Evolutionary conservation across 1,140 invertebrate species (phyloP), one percentile per base, ranked within the genome.

Genomic region (Trachelipus rathkii): DNA sequence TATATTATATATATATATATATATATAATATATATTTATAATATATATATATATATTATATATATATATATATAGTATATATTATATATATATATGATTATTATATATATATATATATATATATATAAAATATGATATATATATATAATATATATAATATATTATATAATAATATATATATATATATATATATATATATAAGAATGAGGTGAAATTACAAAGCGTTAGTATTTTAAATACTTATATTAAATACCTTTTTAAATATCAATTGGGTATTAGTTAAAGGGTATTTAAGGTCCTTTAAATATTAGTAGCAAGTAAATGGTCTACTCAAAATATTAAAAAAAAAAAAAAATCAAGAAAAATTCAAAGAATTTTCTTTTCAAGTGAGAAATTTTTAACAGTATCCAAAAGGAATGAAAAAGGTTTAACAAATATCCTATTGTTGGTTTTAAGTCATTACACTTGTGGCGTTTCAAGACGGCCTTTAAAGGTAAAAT

Each of bases 61-160:
- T 50, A 50, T 15, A 15, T 15, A 50, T 15, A 50, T n/a, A n/a
- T n/a, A n/a, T n/a, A n/a, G n/a, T n/a, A n/a, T n/a, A n/a, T n/a
- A n/a, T n/a, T n/a, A n/a, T n/a, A n/a, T n/a, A n/a, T n/a, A n/a
- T 60, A 8, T 8, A 60, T 60, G 15, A 10, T 10, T n/a, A n/a
- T n/a, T 60, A 60, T 60, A 60, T 60, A 60, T 60, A 60, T 60
- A 60, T 60, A 60, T 60, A 60, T 60, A 60, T 60, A 60, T 60
- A 60, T 60, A 60, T 60, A 60, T 60, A n/a, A n/a, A n/a, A 60
- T 60, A 60, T 60, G n/a, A 60, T 60, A 60, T 60, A 60, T 60
- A 60, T 60, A 60, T 60, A 60, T 60, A 60, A 33, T 33, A 33
- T 33, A 33, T 33, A 33, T 33, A 33, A 33, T n/a, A 33, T 33